Evolutionary conservation across 2,113 vertebrate genomes (phyloP).

Genomic region (Indicator maculatus): DNA sequence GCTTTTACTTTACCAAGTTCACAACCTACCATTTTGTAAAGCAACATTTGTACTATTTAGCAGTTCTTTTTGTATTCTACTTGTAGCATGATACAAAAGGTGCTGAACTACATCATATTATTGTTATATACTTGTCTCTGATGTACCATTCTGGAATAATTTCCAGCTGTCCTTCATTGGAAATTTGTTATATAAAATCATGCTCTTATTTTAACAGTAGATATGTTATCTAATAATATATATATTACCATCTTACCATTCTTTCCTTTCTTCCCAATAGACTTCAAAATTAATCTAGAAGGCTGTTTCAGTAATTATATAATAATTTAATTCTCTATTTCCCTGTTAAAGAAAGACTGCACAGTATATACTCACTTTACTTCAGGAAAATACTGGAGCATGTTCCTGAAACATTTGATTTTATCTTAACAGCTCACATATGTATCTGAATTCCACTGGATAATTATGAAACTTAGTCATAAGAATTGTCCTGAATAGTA

Average conservation of each 20-base stretch:
- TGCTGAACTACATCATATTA: not conserved
- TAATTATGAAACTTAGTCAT: not conserved
- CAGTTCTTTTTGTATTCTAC: not conserved
- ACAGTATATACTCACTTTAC: not conserved
- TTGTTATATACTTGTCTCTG: not conserved
- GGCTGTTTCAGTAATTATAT: not conserved
- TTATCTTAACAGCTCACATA: not conserved
- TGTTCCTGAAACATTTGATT: not conserved
- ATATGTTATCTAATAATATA: not conserved
- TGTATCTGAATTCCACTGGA: not conserved
- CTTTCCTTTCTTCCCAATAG: not conserved
- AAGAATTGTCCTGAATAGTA: not conserved
- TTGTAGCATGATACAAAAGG: not conserved
- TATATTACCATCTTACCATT: not conserved
- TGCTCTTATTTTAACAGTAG: not conserved
- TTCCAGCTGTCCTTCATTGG: not conserved
- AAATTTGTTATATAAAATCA: not conserved
- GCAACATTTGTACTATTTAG: not conserved
- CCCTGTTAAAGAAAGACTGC: not conserved
- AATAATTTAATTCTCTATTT: not conserved
- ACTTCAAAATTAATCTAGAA: not conserved
- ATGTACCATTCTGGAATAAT: not conserved
- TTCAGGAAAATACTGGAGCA: not conserved
- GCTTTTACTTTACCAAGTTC: not conserved
- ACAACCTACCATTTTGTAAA: not conserved